Evolutionary conservation across 2,797 vertebrate species (phyloP).

Genomic region (Propithecus perrieri): DNA sequence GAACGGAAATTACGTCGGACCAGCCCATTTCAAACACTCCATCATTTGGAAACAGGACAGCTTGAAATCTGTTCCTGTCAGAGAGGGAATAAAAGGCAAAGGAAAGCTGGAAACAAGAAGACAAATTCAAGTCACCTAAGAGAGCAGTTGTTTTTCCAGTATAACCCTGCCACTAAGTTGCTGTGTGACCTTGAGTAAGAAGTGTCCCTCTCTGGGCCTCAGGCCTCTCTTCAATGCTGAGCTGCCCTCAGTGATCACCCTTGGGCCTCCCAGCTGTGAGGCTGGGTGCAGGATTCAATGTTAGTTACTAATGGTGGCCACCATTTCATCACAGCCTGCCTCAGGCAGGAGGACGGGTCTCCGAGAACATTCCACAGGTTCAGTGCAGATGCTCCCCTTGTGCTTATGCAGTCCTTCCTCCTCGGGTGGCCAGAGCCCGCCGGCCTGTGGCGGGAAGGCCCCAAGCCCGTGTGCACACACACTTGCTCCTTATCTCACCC

Average conservation of each 20-base stretch:
- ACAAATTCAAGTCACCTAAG: neutral
- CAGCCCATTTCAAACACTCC: rapidly evolving
- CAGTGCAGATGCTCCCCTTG: neutral
- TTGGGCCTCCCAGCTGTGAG: neutral
- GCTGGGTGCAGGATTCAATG: neutral
- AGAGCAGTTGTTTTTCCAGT: neutral
- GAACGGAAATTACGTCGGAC: neutral
- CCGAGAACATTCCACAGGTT: neutral
- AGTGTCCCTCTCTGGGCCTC: neutral
- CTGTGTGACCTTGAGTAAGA: neutral
- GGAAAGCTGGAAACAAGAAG: neutral
- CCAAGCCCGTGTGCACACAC: rapidly evolving
- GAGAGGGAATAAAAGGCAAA: neutral
- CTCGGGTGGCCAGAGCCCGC: too few relatives aligned
- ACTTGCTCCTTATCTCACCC: rapidly evolving
- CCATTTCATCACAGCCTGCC: neutral
- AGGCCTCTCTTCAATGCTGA: neutral
- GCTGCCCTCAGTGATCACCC: neutral
- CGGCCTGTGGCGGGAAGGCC: neutral
- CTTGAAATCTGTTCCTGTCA: neutral
- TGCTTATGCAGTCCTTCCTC: too few relatives aligned
- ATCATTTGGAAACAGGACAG: neutral
- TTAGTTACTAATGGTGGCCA: neutral
- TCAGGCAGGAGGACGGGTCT: neutral
- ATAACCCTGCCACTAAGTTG: neutral